These are phyloP conservation scores for Trachelipus rathkii DNA, from an alignment of 1,140 invertebrate species.

Conservation along the genomic window DNA sequence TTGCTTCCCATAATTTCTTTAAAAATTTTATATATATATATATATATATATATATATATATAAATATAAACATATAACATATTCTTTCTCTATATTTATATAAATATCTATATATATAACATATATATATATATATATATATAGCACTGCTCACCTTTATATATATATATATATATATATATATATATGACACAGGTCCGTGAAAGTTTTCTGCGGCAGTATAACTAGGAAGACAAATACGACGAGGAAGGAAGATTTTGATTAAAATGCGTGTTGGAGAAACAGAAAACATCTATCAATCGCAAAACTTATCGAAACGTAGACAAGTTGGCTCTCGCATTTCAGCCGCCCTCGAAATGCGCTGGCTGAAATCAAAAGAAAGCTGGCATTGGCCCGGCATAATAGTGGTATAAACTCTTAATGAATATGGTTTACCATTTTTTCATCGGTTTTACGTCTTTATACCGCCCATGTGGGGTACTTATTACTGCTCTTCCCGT, in stretches of 20 bases:
- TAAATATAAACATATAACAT: no score
- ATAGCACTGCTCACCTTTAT: no score
- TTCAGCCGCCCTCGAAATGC: slow-evolving; percentile 40
- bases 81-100: no score
- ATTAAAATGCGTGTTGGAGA: slow-evolving; percentile 33
- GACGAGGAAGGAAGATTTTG: slow-evolving; percentile 62
- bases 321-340: slow-evolving; percentile 31
- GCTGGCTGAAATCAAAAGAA: slow-evolving; percentile 45
- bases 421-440: no score
- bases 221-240: slow-evolving; percentile 68
- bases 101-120: no score
- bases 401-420: slow-evolving; percentile 28
- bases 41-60: no score
- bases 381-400: slow-evolving; percentile 39
- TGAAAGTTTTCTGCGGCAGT: slow-evolving; percentile 98
- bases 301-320: slow-evolving; percentile 38
- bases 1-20: not conserved
- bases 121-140: no score
- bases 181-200: slow-evolving; percentile 68
- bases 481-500: no score
- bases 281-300: slow-evolving; percentile 39
- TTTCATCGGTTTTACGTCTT: no score
- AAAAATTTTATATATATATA: slow-evolving; percentile 10
- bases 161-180: no score
- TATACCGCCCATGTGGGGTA: no score